phyloP scores from a whole-genome alignment of 2,888 invertebrate species.

The Endotricha flammealis region DNA sequence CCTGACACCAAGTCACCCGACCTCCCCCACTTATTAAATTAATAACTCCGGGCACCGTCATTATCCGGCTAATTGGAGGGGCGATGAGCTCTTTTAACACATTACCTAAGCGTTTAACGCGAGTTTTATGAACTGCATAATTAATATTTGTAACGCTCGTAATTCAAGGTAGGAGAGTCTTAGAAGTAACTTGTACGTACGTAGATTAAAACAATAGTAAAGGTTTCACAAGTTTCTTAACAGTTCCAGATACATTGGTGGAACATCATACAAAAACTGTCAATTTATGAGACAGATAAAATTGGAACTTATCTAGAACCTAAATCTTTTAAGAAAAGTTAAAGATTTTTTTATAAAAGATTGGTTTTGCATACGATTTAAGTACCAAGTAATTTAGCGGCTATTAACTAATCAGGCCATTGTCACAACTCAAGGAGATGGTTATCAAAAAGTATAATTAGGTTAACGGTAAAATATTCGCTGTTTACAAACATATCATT shows the following conservation, averaged over 20 bases:
- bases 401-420: constrained; percentile 34
- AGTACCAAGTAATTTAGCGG: constrained; percentile 14
- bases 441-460: constrained; percentile 59
- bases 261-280: no score
- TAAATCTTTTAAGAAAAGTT: no score
- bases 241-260: no score
- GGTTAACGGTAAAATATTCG: constrained; percentile 62
- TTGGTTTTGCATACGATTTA: constrained; percentile 10
- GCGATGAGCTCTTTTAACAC: constrained; percentile 68
- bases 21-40: constrained; percentile 73
- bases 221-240: no score
- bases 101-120: constrained; percentile 68
- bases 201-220: no score
- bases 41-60: constrained; percentile 73
- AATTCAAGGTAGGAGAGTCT: not conserved
- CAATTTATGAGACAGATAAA: no score
- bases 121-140: constrained; percentile 70
- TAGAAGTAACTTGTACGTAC: no score
- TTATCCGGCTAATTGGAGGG: constrained; percentile 74
- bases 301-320: no score
- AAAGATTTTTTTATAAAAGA: no score
- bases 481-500: constrained; percentile 77
- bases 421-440: constrained; percentile 30
- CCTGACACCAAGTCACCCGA: constrained; percentile 49
- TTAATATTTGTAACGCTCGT: constrained; percentile 46